These are phyloP conservation scores for Elachura formosa DNA, from an alignment of 2,113 vertebrate species.

Conservation along the genomic window DNA sequence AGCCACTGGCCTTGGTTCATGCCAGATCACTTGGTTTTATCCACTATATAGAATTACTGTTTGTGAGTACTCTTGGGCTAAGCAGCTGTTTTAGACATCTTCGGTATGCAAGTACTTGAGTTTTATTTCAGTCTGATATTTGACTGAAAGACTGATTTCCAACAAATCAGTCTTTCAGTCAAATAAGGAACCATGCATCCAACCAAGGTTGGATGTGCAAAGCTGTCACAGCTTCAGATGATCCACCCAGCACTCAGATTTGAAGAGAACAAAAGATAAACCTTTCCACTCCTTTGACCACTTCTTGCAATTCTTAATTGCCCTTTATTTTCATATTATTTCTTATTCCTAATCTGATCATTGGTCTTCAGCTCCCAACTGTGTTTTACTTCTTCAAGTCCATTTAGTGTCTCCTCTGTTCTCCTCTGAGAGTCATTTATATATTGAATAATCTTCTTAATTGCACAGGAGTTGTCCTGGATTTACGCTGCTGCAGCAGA, in stretches of 20 bases:
- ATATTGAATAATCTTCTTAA: neutral
- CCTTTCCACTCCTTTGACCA: neutral
- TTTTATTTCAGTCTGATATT: neutral
- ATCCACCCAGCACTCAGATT: neutral
- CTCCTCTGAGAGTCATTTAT: neutral
- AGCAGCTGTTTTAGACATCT: neutral
- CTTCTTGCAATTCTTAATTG: neutral
- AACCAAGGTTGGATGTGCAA: neutral
- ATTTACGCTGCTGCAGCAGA: neutral
- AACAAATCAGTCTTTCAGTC: no score
- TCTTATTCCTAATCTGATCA: neutral
- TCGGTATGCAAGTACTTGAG: neutral
- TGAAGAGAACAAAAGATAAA: neutral
- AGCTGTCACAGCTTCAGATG: neutral
- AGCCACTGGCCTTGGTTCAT: neutral
- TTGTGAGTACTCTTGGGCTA: neutral
- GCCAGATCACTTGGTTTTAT: neutral
- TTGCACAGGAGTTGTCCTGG: neutral
- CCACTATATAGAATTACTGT: neutral
- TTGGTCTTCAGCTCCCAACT: neutral
- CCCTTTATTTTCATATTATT: neutral
- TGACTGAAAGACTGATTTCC: neutral
- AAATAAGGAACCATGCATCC: no score
- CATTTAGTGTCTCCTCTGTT: neutral
- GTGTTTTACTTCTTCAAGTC: neutral